Conservation (phyloP, 2,888 invertebrate species). For the Prosopocoilus inquinatus region DNA sequence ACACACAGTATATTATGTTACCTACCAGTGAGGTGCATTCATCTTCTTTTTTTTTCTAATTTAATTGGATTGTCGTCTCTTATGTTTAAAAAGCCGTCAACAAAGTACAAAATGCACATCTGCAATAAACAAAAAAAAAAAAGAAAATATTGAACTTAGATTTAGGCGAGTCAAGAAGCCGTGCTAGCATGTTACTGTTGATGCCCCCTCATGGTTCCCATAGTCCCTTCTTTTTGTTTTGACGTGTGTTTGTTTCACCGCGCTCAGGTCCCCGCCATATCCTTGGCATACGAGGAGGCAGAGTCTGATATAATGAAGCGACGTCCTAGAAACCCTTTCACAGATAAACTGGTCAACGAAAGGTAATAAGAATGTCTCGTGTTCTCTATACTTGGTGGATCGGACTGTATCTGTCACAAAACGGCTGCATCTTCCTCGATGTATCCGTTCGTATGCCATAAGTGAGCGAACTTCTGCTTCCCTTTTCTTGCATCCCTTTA, state of each 20-base stretch:
- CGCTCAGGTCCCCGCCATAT: slow-evolving; percentile 92
- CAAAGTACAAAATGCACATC: too few relatives aligned
- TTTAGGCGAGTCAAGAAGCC: slow-evolving; percentile 40
- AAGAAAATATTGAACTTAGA: background rate
- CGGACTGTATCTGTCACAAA: slow-evolving; percentile 17
- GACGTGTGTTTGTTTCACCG: slow-evolving; percentile 50
- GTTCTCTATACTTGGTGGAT: slow-evolving; percentile 42
- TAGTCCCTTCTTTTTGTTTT: slow-evolving; percentile 39
- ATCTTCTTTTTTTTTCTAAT: too few relatives aligned
- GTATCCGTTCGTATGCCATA: slow-evolving; percentile 26
- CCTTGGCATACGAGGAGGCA: slow-evolving; percentile 96
- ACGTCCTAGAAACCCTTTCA: slow-evolving; percentile 94
- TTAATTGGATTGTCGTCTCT: too few relatives aligned
- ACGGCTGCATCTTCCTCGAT: slow-evolving; percentile 20
- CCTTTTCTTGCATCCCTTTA: slow-evolving; percentile 20
- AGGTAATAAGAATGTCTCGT: slow-evolving; percentile 63
- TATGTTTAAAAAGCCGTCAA: too few relatives aligned
- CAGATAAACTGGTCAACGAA: slow-evolving; percentile 98
- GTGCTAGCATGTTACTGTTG: slow-evolving; percentile 34
- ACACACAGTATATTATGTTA: too few relatives aligned
- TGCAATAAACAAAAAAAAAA: too few relatives aligned
- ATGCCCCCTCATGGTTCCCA: slow-evolving; percentile 25
- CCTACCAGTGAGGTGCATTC: too few relatives aligned
- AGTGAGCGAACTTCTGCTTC: slow-evolving; percentile 40
- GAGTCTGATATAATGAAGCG: slow-evolving; percentile 99